Evolutionary conservation across 2,797 vertebrate genomes (phyloP).

Genomic region (Chaenodraco wilsoni): DNA sequence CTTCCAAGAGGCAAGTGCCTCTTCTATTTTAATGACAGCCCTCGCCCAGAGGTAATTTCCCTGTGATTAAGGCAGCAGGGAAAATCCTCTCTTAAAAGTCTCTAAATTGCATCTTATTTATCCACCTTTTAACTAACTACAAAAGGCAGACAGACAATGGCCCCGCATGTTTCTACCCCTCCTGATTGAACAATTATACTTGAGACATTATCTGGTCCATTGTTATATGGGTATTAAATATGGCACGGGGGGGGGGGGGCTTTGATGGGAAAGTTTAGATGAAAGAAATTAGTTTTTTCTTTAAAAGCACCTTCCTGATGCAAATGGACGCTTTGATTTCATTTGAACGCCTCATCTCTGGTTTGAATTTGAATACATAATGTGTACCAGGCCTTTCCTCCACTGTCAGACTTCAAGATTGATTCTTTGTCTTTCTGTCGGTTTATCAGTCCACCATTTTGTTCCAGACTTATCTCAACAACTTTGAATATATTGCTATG

Average conservation of each 20-base stretch:
- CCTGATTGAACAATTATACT: constrained; percentile 89
- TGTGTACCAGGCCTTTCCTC: not conserved
- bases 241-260: constrained; percentile 60
- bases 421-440: not conserved
- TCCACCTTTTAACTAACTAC: constrained; percentile 86
- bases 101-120: constrained; percentile 99
- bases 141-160: constrained; percentile 93
- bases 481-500: not conserved
- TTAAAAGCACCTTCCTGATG: constrained; percentile 1
- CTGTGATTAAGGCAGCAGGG: constrained; percentile 86
- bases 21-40: constrained; percentile 97
- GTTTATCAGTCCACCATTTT: not conserved
- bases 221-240: constrained; percentile 84
- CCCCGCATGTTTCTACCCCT: constrained; percentile 91
- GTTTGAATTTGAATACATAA: not conserved
- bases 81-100: constrained; percentile 96
- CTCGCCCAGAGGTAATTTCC: constrained; percentile 95
- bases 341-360: not conserved
- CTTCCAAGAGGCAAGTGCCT: constrained; percentile 90
- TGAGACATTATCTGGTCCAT: constrained; percentile 89
- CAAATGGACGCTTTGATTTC: not conserved
- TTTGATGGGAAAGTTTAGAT: constrained; percentile 82
- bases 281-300: constrained; percentile 55
- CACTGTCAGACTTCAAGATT: not conserved
- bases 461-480: not conserved